Percentiles rank a stretch among this genome's conserved stretches.
Evolutionary conservation across 2,888 invertebrate species (phyloP).

Genomic region (Schizaphis graminum): DNA sequence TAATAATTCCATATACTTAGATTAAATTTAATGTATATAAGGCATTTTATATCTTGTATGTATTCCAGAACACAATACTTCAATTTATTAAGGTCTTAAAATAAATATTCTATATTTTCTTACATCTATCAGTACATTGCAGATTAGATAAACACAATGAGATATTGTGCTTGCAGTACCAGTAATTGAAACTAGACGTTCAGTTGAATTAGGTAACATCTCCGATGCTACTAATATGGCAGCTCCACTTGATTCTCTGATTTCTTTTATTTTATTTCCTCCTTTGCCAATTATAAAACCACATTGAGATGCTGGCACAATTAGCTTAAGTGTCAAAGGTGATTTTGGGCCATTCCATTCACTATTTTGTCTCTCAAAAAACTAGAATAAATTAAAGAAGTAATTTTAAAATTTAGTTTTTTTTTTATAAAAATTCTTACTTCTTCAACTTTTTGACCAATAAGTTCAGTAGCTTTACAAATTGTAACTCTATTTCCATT

Average conservation of each 20-base stretch:
- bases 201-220: slow-evolving; percentile 99
- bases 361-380: slow-evolving; percentile 69
- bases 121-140: slow-evolving; percentile 95
- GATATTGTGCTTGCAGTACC: slow-evolving; percentile 98
- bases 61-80: neutral
- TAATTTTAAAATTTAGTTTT: neutral
- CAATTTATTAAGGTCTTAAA: neutral
- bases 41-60: neutral
- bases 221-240: slow-evolving; percentile 97
- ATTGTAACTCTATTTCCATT: slow-evolving; percentile 97
- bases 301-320: slow-evolving; percentile 99
- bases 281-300: slow-evolving; percentile 99
- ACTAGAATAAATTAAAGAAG: slow-evolving; percentile 66
- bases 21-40: neutral
- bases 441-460: slow-evolving; percentile 99
- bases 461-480: slow-evolving; percentile 98
- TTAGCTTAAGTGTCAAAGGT: slow-evolving; percentile 95
- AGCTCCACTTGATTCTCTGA: slow-evolving; percentile 94
- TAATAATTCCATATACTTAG: neutral
- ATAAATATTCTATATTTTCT: slow-evolving; percentile 73
- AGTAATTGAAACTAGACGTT: slow-evolving; percentile 97
- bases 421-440: slow-evolving; percentile 74
- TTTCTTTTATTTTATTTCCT: slow-evolving; percentile 99
- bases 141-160: slow-evolving; percentile 99
- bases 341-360: slow-evolving; percentile 77